Evolutionary conservation across 2,888 invertebrate species (phyloP).

Genomic region (Dynastes tityus): DNA sequence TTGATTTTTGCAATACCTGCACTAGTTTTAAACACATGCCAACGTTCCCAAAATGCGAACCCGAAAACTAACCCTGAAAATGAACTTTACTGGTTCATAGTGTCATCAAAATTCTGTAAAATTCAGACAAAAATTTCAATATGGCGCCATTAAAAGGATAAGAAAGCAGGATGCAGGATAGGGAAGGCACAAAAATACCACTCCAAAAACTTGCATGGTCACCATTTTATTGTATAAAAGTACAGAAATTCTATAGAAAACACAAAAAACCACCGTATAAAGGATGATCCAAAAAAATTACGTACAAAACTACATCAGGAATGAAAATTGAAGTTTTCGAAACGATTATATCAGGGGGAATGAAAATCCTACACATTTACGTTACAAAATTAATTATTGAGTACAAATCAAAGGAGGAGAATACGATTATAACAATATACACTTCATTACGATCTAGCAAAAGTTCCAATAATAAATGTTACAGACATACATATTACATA

Average conservation of each 20-base stretch:
- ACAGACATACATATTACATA: constrained; percentile 24
- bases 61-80: too few species aligned
- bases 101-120: too few species aligned
- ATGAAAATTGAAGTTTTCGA: constrained; percentile 59
- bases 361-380: constrained; percentile 58
- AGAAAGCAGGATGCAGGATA: background rate
- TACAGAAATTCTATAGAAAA: constrained; percentile 63
- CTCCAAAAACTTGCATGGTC: constrained; percentile 33
- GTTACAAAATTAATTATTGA: constrained; percentile 9
- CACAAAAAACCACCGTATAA: constrained; percentile 57
- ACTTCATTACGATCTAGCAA: background rate
- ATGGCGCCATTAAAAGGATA: too few species aligned
- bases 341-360: constrained; percentile 56
- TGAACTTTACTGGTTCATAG: too few species aligned
- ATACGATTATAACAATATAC: constrained; percentile 31
- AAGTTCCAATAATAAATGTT: constrained; percentile 41
- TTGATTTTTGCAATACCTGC: too few species aligned
- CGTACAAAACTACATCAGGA: constrained; percentile 57
- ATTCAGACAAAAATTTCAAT: too few species aligned
- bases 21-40: too few species aligned
- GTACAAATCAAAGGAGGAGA: constrained; percentile 11
- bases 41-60: too few species aligned
- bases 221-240: constrained; percentile 62
- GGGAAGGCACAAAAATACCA: background rate
- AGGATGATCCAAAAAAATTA: constrained; percentile 54